phyloP scores from a whole-genome alignment of 2,888 invertebrate genomes.

The Xanthorhoe spadicearia region DNA sequence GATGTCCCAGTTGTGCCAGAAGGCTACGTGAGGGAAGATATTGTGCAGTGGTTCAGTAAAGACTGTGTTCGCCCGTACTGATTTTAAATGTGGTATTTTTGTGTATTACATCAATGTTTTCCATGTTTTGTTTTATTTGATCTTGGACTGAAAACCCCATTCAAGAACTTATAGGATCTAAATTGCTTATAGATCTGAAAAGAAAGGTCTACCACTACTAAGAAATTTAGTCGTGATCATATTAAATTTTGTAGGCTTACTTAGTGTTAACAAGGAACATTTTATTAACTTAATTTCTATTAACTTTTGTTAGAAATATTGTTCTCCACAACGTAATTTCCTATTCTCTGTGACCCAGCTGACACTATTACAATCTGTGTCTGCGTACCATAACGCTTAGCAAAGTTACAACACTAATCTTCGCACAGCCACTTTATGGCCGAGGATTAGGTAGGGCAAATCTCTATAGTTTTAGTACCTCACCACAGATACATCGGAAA shows the following conservation, averaged over 20 bases:
- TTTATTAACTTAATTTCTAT: too few relatives aligned
- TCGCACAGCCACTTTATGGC: conserved; percentile 53
- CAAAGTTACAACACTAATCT: conserved; percentile 59
- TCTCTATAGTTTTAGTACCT: conserved; percentile 31
- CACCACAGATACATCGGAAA: conserved; percentile 12
- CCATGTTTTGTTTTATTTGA: background rate
- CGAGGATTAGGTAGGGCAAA: conserved; percentile 52
- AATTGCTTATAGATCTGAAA: too few relatives aligned
- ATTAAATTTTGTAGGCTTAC: too few relatives aligned
- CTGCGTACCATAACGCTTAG: conserved; percentile 44
- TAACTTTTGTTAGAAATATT: too few relatives aligned
- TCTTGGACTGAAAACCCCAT: too few relatives aligned
- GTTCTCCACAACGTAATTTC: too few relatives aligned
- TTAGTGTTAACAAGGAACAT: too few relatives aligned
- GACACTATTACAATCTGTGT: conserved; percentile 1
- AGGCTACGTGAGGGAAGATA: conserved; percentile 46
- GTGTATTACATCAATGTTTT: background rate
- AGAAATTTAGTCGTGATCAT: too few relatives aligned
- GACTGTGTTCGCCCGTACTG: conserved; percentile 45
- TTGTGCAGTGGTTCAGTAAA: conserved; percentile 45
- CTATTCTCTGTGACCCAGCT: background rate
- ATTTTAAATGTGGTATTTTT: background rate
- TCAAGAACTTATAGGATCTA: too few relatives aligned
- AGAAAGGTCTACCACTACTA: too few relatives aligned
- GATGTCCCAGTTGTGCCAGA: conserved; percentile 51